Evolutionary conservation across 2,888 invertebrate genomes (phyloP).

Genomic region (Automeris io): DNA sequence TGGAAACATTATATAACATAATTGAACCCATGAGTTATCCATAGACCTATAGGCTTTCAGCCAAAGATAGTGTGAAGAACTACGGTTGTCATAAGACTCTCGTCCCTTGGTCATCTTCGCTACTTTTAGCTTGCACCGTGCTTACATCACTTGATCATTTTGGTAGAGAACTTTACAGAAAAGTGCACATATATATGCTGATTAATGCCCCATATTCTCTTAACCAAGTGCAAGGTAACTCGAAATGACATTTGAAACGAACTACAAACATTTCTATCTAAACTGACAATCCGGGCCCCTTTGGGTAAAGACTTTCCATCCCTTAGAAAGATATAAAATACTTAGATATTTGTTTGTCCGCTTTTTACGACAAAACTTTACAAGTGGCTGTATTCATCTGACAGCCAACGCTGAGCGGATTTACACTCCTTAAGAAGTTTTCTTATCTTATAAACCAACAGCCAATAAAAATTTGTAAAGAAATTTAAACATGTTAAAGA

Average conservation of each 20-base stretch:
- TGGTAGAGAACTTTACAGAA: too few species aligned
- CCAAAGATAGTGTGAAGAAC: too few species aligned
- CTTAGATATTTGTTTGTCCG: constrained; percentile 1
- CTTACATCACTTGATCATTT: too few species aligned
- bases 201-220: too few species aligned
- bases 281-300: not conserved
- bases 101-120: too few species aligned
- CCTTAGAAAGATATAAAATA: not conserved
- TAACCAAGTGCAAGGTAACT: not conserved
- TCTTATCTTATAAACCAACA: not conserved
- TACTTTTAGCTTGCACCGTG: too few species aligned
- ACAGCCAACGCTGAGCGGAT: constrained; percentile 4
- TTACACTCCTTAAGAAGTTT: constrained; percentile 1
- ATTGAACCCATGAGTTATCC: too few species aligned
- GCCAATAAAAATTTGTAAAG: not conserved
- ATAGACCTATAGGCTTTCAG: too few species aligned
- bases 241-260: not conserved
- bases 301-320: not conserved
- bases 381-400: constrained; percentile 3
- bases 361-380: constrained; percentile 2
- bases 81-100: too few species aligned
- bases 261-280: not conserved
- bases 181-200: too few species aligned
- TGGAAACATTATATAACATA: too few species aligned
- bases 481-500: too few species aligned